Evolutionary conservation across 2,113 vertebrate species (phyloP).

Genomic region (Protobothrops flavoviridis): DNA sequence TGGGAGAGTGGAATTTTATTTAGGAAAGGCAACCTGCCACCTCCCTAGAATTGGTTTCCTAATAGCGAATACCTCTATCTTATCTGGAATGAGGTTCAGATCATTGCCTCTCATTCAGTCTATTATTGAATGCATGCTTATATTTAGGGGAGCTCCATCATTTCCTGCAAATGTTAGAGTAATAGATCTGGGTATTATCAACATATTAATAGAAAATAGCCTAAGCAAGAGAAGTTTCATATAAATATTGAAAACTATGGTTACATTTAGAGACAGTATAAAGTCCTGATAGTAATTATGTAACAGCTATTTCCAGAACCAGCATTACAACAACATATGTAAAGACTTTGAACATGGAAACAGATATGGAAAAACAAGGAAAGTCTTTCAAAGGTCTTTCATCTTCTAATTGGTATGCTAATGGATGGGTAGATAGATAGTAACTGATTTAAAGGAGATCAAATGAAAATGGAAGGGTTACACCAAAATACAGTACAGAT

Average conservation of each 20-base stretch:
- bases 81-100: neutral
- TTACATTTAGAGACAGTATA: neutral
- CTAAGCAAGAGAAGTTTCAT: neutral
- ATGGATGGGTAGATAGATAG: neutral
- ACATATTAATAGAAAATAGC: neutral
- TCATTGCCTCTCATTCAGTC: neutral
- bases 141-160: neutral
- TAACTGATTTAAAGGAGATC: neutral
- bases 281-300: neutral
- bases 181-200: neutral
- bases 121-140: neutral
- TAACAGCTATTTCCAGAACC: neutral
- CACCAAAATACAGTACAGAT: neutral
- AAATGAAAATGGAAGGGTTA: neutral
- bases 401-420: neutral
- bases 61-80: neutral
- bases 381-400: neutral
- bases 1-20: neutral
- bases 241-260: neutral
- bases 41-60: neutral
- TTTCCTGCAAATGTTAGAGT: neutral
- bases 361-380: neutral
- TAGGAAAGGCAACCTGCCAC: neutral
- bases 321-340: neutral
- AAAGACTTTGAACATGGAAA: neutral